phyloP scores from a whole-genome alignment of 2,888 invertebrate species.

The Neoitamus cyanurus region DNA sequence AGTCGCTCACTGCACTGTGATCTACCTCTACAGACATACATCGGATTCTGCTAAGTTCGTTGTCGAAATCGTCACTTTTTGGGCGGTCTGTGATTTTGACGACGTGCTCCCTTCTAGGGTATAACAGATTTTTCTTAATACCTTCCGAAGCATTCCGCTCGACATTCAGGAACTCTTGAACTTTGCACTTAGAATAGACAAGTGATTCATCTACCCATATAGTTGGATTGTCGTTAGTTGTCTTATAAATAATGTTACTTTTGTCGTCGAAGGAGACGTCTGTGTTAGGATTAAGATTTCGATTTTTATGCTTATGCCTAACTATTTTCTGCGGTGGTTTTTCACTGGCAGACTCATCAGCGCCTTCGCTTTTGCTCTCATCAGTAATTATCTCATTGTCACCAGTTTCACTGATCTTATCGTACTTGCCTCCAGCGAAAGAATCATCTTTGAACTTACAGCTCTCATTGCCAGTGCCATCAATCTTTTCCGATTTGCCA shows the following conservation, averaged over 20 bases:
- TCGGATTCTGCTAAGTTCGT: not conserved
- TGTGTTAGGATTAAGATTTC: not conserved
- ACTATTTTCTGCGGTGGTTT: not conserved
- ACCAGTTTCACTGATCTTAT: not conserved
- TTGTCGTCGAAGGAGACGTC: not conserved
- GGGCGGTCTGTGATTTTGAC: not conserved
- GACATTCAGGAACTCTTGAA: not conserved
- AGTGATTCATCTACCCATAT: not conserved
- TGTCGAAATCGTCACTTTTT: slow-evolving; percentile 29
- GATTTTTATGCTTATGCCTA: not conserved
- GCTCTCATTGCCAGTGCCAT: slow-evolving; percentile 54
- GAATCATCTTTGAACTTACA: not conserved
- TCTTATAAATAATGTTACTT: not conserved
- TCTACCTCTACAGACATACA: not conserved
- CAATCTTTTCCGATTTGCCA: not conserved
- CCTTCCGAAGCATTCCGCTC: not conserved
- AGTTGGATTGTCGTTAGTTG: not conserved
- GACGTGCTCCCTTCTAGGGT: not conserved
- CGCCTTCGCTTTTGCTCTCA: not conserved
- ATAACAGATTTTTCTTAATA: not conserved
- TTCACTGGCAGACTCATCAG: not conserved
- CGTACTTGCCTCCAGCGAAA: not conserved
- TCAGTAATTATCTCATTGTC: not conserved
- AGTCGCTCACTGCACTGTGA: slow-evolving; percentile 12
- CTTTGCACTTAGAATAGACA: not conserved